phyloP scores from a whole-genome alignment of 2,797 vertebrate species.

The Helicolenus hilgendorfi region DNA sequence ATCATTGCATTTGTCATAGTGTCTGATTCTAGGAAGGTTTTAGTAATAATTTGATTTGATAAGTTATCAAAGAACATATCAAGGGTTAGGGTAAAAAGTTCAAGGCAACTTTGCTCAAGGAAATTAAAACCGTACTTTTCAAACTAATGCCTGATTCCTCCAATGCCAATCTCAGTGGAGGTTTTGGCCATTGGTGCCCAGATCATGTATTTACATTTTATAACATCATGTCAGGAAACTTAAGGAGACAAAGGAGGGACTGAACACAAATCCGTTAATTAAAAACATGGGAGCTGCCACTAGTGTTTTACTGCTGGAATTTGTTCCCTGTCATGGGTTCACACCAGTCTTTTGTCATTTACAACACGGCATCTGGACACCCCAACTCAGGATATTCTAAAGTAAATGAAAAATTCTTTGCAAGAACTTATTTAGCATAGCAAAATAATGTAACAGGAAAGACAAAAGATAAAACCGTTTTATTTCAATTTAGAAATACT shows the following conservation, averaged over 20 bases:
- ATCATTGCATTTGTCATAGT: constrained; percentile 7
- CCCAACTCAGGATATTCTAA: background rate
- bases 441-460: background rate
- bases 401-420: constrained; percentile 17
- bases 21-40: background rate
- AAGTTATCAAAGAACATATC: background rate
- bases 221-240: background rate
- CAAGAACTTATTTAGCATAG: background rate
- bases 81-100: background rate
- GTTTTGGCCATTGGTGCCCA: background rate
- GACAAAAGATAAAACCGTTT: background rate
- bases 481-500: background rate
- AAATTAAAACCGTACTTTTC: constrained; percentile 1
- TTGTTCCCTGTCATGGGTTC: background rate
- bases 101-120: background rate
- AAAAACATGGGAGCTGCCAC: background rate
- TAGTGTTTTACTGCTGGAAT: background rate
- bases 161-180: background rate
- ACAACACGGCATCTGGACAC: background rate
- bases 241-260: background rate
- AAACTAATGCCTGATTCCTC: background rate
- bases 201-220: constrained; percentile 23
- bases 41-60: background rate
- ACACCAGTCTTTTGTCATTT: background rate
- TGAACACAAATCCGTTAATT: background rate